Percentiles rank a stretch among this genome's conserved stretches.
These are phyloP conservation scores for Ailurus styani DNA, from an alignment of 2,113 vertebrate genomes.

Conservation along the genomic window DNA sequence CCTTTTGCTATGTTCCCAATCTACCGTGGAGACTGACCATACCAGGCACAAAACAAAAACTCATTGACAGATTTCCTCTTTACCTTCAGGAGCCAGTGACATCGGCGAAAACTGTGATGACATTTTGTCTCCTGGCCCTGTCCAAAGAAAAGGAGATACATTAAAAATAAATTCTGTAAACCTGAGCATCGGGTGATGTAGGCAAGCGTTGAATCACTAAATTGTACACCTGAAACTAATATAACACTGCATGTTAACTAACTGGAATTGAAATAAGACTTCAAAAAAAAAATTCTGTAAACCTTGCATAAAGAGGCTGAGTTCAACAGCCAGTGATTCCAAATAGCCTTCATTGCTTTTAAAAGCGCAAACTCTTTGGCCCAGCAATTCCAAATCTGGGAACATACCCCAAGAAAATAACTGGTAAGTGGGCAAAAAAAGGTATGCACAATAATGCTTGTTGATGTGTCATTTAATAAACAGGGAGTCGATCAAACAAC, in stretches of 20 bases:
- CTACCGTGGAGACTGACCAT: accelerated
- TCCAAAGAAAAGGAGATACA: slow-evolving; percentile 31
- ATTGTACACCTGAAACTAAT: not conserved
- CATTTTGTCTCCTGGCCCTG: slow-evolving; percentile 53
- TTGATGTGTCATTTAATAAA: not conserved
- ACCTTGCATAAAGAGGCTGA: not conserved
- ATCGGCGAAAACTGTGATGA: not conserved
- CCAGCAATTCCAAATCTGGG: not conserved
- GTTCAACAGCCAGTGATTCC: not conserved
- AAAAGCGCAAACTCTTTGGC: not conserved
- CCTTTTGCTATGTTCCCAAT: not conserved
- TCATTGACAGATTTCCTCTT: not conserved
- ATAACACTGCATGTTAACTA: not conserved
- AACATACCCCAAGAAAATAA: not conserved
- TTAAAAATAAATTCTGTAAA: not conserved
- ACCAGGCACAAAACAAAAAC: not conserved
- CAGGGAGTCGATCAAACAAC: not conserved
- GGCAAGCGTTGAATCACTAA: not conserved
- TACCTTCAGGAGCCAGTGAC: not conserved
- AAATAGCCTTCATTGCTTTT: not conserved
- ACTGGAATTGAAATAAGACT: not conserved
- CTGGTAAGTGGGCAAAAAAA: not conserved
- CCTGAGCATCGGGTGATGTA: not conserved
- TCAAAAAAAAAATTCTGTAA: not conserved
- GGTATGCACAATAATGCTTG: not conserved